Evolutionary conservation across 2,113 vertebrate species (phyloP), one percentile per base, ranked within the genome.

Genomic region (Propithecus coquereli): DNA sequence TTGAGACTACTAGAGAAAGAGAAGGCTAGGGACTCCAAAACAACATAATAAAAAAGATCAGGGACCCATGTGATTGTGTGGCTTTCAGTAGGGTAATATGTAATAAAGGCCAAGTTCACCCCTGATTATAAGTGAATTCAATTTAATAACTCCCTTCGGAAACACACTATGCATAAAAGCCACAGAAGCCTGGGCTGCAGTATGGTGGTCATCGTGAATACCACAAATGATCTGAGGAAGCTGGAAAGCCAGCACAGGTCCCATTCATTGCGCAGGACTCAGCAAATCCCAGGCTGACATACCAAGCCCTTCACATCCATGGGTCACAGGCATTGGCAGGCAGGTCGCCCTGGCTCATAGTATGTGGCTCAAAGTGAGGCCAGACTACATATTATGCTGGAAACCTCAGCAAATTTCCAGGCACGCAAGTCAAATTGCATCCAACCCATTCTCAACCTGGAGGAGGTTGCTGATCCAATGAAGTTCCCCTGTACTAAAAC

Each of bases 41-140:
- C 32, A 40, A 45, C 27, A 50, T 23, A 76, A 25, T 86, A 37
- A 82, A 73, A 76, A 90, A 94, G 8, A 76, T 45, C 5, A 68
- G 25, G 6, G 37, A 16, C 25, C 47, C 22, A 76, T 66, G n/a
- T 68, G 66, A 81, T 57, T 74, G 57, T 63, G 54, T 65, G 43
- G 20, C 50, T 91, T 91, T 87, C 61, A 40, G 37, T 59, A 63
- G 40, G 17, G 59, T 54, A 92, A 76, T 87, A 76, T 52, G 23
- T 52, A 61, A 82, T 88, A 94, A 83, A 90, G 52, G 74, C 54
- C 81, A 95, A 76, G 70, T 77, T 93, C 54, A 83, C 70, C 70
- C 66, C 57, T 77, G 59, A 93, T 22, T 87, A 37, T 91, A 71
- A 85, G 59, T 59, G n/a, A 66, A 76, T 85, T 96, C 32, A 94